phyloP scores from a whole-genome alignment of 2,797 vertebrate species.

The Vespertilio murinus region DNA sequence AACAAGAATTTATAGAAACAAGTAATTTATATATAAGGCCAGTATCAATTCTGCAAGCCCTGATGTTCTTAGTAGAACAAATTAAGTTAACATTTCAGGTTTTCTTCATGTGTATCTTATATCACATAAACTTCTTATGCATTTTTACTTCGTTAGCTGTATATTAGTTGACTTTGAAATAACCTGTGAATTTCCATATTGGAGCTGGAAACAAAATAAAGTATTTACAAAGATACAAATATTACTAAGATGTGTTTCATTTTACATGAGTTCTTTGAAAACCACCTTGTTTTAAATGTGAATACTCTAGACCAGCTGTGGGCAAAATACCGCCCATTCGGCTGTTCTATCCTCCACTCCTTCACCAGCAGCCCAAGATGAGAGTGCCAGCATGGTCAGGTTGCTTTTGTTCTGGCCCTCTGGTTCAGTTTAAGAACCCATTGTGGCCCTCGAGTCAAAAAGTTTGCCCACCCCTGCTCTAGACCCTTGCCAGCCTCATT shows the following conservation, averaged over 20 bases:
- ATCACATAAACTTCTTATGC: not conserved
- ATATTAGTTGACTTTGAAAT: slow-evolving; percentile 24
- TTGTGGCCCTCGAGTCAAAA: no score
- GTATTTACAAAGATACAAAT: slow-evolving; percentile 2
- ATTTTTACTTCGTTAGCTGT: slow-evolving; percentile 13
- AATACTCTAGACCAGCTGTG: not conserved
- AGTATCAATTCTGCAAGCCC: not conserved
- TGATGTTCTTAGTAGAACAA: not conserved
- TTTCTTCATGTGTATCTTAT: not conserved
- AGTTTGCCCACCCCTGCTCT: no score
- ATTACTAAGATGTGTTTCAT: not conserved
- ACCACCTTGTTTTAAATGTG: not conserved
- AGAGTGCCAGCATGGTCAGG: no score
- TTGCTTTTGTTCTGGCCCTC: no score
- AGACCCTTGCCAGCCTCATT: not conserved
- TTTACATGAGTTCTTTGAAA: slow-evolving; percentile 8
- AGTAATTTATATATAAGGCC: not conserved
- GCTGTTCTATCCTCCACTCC: no score
- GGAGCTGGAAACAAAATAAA: slow-evolving; percentile 63
- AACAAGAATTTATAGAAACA: not conserved
- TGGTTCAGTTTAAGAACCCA: no score
- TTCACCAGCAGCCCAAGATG: no score
- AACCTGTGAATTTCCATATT: not conserved
- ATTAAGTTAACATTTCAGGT: not conserved
- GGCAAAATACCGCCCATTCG: no score